Conservation (phyloP, 2,113 vertebrate genomes). For the Hemiscyllium ocellatum region DNA sequence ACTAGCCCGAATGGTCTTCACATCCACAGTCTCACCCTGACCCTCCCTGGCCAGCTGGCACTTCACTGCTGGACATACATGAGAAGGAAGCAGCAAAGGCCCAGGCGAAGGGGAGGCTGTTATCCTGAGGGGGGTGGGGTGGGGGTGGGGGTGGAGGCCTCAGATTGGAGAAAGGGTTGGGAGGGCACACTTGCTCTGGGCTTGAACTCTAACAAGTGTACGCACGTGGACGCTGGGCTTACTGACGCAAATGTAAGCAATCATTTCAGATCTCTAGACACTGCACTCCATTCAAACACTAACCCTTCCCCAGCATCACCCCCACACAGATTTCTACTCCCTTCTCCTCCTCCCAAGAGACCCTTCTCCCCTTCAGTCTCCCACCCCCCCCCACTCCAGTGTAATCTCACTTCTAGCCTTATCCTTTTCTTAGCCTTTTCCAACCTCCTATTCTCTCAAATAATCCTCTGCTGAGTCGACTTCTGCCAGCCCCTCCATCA, state of each 20-base stretch:
- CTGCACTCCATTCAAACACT: neutral
- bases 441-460: neutral
- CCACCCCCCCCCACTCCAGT: neutral
- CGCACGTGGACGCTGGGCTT: neutral
- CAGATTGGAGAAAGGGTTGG: too few species aligned
- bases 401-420: neutral
- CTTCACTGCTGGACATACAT: neutral
- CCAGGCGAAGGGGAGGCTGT: neutral
- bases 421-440: neutral
- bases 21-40: neutral
- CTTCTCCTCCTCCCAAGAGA: neutral
- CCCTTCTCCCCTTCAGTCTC: neutral
- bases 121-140: neutral
- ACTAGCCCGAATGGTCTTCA: neutral
- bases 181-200: neutral
- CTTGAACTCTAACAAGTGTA: neutral
- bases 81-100: neutral
- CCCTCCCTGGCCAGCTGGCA: neutral
- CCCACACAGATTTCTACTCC: neutral
- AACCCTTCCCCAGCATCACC: too few species aligned
- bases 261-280: slow-evolving; percentile 22
- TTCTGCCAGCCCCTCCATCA: slow-evolving; percentile 39
- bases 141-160: too few species aligned
- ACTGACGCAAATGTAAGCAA: neutral
- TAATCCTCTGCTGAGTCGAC: neutral